These are phyloP conservation scores for Pocillopora damicornis DNA, from an alignment of 64 coral and sea anemone genomes.

Conservation along the genomic window DNA sequence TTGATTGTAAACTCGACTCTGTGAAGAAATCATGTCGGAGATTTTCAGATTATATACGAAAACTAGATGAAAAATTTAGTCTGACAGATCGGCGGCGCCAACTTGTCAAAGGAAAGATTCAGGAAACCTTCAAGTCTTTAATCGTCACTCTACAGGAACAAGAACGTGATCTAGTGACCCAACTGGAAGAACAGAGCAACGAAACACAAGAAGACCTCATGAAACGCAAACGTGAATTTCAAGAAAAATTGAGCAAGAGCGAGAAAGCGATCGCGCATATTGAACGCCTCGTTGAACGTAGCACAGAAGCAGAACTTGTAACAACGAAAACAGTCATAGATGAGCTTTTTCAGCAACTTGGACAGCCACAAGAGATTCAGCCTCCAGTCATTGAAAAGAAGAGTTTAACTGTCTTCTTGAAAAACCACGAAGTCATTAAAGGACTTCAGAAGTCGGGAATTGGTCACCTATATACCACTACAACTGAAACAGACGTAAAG, in stretches of 20 bases:
- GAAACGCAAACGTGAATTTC: background rate
- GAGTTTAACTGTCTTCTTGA: background rate
- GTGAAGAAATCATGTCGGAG: background rate
- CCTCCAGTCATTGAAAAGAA: background rate
- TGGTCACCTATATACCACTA: background rate
- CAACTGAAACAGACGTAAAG: background rate
- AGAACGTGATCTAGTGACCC: background rate
- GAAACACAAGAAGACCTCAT: background rate
- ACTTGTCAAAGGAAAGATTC: slow-evolving; percentile 1
- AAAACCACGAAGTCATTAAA: background rate
- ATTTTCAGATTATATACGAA: background rate
- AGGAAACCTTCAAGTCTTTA: background rate
- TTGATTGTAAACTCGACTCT: background rate
- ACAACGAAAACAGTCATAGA: background rate
- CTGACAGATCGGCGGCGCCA: background rate
- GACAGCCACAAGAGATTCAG: background rate
- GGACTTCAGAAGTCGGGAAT: background rate
- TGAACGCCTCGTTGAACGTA: background rate
- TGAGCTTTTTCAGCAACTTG: background rate
- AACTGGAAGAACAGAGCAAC: background rate
- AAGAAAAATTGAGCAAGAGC: background rate
- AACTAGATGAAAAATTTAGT: background rate
- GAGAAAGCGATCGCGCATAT: background rate
- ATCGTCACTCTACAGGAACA: background rate
- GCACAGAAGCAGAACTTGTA: background rate